Conservation (phyloP, 2,888 invertebrate genomes). For the Craniophora ligustri region DNA sequence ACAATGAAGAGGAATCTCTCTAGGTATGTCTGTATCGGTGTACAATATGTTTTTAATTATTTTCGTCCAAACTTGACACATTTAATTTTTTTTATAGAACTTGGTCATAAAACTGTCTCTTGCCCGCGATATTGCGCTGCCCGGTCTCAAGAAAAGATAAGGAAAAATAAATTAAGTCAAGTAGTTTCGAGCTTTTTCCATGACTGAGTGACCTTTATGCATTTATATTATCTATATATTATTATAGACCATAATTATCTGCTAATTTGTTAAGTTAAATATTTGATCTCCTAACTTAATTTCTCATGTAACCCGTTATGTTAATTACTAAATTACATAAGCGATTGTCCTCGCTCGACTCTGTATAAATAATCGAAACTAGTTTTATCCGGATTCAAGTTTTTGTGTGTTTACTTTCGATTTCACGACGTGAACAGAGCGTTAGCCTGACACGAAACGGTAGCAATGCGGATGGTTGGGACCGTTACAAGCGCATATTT, state of each 20-base stretch:
- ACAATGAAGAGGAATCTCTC: no score
- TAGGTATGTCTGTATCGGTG: no score
- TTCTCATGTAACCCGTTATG: constrained; percentile 37
- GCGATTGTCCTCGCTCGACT: constrained; percentile 28
- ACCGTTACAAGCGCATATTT: constrained; percentile 3
- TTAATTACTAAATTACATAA: constrained; percentile 25
- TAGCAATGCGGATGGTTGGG: constrained; percentile 1
- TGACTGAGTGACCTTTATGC: no score
- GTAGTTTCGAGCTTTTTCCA: no score
- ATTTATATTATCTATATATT: no score
- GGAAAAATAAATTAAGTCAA: no score
- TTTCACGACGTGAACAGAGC: constrained; percentile 18
- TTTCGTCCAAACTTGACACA: no score
- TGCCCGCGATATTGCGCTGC: no score
- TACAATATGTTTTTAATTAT: no score
- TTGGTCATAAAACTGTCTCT: no score
- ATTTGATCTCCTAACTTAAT: not conserved
- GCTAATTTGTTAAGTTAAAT: not conserved
- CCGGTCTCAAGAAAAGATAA: no score
- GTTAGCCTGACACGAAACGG: constrained; percentile 16
- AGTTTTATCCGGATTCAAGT: constrained; percentile 22
- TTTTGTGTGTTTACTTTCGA: constrained; percentile 47
- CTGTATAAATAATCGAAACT: constrained; percentile 22
- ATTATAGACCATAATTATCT: not conserved
- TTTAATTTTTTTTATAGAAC: no score